These are phyloP conservation scores for Microtus montanus DNA, from an alignment of 2,113 vertebrate genomes.

Conservation along the genomic window DNA sequence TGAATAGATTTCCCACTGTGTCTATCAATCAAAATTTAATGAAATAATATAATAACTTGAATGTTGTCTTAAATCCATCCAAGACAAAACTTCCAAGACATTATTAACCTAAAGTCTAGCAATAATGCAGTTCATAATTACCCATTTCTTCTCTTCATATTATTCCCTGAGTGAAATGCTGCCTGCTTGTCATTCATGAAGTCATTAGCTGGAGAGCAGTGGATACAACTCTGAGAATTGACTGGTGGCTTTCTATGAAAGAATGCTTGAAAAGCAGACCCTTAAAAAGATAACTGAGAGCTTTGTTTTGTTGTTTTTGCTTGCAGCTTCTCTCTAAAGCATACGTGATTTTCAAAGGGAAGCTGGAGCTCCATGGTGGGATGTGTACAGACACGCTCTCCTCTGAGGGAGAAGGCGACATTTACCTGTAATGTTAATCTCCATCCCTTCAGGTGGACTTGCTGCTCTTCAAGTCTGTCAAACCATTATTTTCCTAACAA, in stretches of 20 bases:
- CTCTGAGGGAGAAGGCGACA: neutral
- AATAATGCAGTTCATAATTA: slow-evolving; percentile 66
- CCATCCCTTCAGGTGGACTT: neutral
- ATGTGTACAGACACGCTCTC: neutral
- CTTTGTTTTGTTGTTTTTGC: neutral
- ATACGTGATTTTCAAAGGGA: neutral
- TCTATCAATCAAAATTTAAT: too few species aligned
- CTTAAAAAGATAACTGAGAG: neutral
- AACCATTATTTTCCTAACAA: neutral
- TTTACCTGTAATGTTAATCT: neutral
- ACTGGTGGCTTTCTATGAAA: neutral
- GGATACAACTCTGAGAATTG: slow-evolving; percentile 28
- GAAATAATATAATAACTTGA: too few species aligned
- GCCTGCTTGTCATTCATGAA: slow-evolving; percentile 49
- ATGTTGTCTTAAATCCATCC: too few species aligned
- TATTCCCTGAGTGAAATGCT: slow-evolving; percentile 69
- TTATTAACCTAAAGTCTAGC: slow-evolving; percentile 54
- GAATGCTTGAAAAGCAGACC: neutral
- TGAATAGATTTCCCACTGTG: too few species aligned
- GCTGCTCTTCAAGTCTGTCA: neutral
- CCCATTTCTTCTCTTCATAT: slow-evolving; percentile 40
- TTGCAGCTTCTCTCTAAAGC: neutral
- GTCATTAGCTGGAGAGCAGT: slow-evolving; percentile 49
- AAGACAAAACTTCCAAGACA: neutral
- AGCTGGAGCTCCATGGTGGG: neutral